phyloP scores from a whole-genome alignment of 2,797 vertebrate species.

The Dendrocincla fuliginosa region DNA sequence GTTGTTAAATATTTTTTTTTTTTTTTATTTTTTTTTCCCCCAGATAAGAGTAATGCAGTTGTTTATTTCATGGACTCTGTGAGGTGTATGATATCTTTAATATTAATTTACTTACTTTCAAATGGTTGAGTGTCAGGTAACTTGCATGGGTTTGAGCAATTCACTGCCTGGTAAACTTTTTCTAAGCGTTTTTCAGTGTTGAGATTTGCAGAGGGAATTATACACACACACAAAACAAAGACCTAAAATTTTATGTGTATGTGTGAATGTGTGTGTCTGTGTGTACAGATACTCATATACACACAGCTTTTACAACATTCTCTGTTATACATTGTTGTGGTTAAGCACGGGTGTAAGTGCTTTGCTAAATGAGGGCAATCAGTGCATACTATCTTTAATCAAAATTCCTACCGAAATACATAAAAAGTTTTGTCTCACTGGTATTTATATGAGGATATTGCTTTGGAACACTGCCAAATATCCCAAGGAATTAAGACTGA shows the following conservation, averaged over 20 bases:
- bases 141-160: background rate
- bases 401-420: background rate
- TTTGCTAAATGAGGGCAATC: background rate
- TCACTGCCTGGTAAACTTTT: background rate
- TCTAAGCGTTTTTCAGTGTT: background rate
- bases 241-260: background rate
- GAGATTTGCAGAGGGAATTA: background rate
- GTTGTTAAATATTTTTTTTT: background rate
- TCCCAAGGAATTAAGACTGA: background rate
- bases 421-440: background rate
- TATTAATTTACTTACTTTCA: background rate
- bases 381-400: background rate
- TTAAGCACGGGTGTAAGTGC: background rate
- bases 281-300: background rate
- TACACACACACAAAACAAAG: background rate
- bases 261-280: rapidly evolving
- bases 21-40: background rate
- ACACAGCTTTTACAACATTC: rapidly evolving
- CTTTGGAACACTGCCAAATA: background rate
- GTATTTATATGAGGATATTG: background rate
- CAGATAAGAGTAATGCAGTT: background rate
- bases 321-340: background rate
- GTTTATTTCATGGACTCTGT: background rate
- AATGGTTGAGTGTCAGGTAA: background rate
- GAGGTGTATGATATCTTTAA: background rate